Evolutionary conservation across 2,113 vertebrate genomes (phyloP), one percentile per base, ranked within the genome.

Genomic region (Oncorhynchus mykiss): DNA sequence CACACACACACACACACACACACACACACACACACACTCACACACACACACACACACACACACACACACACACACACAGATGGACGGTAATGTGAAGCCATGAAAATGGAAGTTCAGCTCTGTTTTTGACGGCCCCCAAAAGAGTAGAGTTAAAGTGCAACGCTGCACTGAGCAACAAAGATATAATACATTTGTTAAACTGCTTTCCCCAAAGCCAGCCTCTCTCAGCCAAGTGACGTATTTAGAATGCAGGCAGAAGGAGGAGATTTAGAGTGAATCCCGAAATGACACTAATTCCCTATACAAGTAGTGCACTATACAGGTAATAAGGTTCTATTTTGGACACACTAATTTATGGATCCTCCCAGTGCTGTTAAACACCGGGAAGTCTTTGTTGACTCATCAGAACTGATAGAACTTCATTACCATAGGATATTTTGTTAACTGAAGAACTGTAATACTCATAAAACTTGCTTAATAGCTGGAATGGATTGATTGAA

Each of bases 171-270:
- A n/a, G 76, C 83, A 7, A 27, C 62, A 70, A 81, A 79, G 73
- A 85, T 79, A 88, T 85, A 65, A 67, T 29, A 79, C 82, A 88
- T 72, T 82, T 85, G 57, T 70, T 39, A 79, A 84, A 88, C 72
- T 81, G 77, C 82, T 82, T 74, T 78, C 71, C 74, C 74, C 27
- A 25, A 75, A 79, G 77, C 80, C 80, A 82, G 70, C 70, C 59
- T 74, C 74, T 77, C 13, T 18, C 12, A 54, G 83, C 76, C 82
- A 80, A 78, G 78, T 68, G 71, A 77, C 71, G 70, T 80, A 88
- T 89, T 84, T 77, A 81, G 84, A 91, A 89, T 84, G 80, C 68
- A 92, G 88, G 88, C 82, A 87, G 87, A 91, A 89, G 78, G 62
- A 2, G 18, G 60, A 13, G 64, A 29, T 66, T 18, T 34, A 16